Percentiles rank a stretch among this genome's conserved stretches.
Evolutionary conservation across 2,797 vertebrate genomes (phyloP).

Genomic region (Cryptoprocta ferox): DNA sequence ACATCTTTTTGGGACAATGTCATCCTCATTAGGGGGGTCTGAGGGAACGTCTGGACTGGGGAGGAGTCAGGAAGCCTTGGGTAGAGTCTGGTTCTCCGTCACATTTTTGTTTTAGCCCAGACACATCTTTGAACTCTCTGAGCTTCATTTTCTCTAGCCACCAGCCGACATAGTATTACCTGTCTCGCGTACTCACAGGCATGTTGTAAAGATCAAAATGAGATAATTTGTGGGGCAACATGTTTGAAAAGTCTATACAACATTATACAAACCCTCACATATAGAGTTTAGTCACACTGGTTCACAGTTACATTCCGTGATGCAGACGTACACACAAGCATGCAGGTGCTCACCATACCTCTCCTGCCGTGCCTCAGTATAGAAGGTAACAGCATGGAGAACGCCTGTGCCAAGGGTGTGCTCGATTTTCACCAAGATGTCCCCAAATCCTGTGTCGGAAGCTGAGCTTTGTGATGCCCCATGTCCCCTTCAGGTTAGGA

Average conservation of each 20-base stretch:
- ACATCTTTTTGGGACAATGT: background rate
- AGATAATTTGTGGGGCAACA: conserved; percentile 23
- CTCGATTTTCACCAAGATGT: background rate
- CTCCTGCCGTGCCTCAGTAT: background rate
- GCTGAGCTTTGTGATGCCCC: background rate
- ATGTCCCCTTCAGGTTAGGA: background rate
- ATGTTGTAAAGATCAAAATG: conserved; percentile 57
- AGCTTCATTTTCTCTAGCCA: background rate
- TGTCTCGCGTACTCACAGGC: background rate
- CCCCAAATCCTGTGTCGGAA: background rate
- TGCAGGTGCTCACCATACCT: background rate
- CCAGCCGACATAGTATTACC: background rate
- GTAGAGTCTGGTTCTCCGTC: background rate
- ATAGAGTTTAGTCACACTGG: background rate
- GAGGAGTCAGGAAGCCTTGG: background rate
- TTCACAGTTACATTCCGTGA: accelerated
- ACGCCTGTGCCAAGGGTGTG: background rate
- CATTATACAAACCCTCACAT: background rate
- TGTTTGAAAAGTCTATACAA: conserved; percentile 53
- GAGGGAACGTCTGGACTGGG: conserved; percentile 41
- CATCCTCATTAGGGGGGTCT: background rate
- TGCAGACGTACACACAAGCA: accelerated
- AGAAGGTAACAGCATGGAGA: background rate
- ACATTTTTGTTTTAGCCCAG: background rate
- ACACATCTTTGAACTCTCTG: conserved; percentile 16